Conservation (phyloP, 1,140 invertebrate genomes). For the roundworm (Caenorhabditis elegans) region DNA sequence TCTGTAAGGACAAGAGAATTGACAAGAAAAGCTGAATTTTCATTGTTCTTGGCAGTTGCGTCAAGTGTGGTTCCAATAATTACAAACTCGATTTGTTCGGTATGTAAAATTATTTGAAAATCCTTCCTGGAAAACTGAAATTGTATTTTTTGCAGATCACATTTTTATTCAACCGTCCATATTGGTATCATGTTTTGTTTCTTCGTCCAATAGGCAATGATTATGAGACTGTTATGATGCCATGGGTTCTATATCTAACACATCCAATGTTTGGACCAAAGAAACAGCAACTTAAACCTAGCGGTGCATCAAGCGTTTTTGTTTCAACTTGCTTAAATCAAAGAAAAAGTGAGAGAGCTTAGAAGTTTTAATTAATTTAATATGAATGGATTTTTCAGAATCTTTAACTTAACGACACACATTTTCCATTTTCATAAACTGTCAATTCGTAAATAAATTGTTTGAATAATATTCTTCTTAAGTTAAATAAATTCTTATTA, state of each 20-base stretch:
- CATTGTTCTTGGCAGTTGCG: neutral
- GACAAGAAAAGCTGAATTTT: neutral
- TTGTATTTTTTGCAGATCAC: neutral
- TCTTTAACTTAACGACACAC: too few species aligned
- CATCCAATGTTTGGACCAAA: neutral
- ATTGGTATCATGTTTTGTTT: neutral
- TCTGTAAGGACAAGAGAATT: neutral
- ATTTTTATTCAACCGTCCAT: neutral
- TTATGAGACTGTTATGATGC: neutral
- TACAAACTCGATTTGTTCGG: conserved; percentile 3
- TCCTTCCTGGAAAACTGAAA: too few species aligned
- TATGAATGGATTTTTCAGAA: too few species aligned
- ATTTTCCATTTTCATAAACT: too few species aligned
- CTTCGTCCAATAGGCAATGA: neutral
- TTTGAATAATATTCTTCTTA: too few species aligned
- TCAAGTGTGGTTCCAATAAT: neutral
- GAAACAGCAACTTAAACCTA: neutral
- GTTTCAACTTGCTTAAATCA: too few species aligned
- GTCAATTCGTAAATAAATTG: too few species aligned
- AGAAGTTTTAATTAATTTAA: too few species aligned
- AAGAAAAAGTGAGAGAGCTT: too few species aligned
- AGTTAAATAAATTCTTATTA: too few species aligned
- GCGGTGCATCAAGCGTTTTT: neutral
- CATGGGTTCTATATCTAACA: neutral
- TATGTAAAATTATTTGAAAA: neutral